These are phyloP conservation scores for Pelosia muscerda DNA, from an alignment of 2,888 invertebrate species.

Conservation along the genomic window DNA sequence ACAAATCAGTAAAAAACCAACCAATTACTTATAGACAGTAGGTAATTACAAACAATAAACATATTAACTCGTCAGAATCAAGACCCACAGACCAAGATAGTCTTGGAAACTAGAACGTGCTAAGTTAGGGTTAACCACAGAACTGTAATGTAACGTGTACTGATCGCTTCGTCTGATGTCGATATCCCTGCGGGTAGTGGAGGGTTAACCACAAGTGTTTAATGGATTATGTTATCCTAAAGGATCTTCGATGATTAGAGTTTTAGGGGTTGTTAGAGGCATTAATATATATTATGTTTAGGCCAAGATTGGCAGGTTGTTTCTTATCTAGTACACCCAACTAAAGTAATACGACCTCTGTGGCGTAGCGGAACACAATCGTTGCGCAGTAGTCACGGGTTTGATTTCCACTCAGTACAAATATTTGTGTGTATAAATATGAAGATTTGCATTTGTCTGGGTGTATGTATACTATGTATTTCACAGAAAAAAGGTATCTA, in stretches of 20 bases:
- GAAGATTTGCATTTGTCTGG: too few species aligned
- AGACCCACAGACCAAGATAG: not conserved
- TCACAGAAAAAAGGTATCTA: too few species aligned
- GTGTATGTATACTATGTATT: too few species aligned
- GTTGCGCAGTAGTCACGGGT: too few species aligned
- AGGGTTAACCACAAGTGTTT: not conserved
- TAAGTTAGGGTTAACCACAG: not conserved
- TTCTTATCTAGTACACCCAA: too few species aligned
- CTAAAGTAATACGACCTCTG: too few species aligned
- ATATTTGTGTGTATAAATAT: too few species aligned
- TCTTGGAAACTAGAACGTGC: not conserved
- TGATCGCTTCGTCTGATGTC: not conserved
- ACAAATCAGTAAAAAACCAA: not conserved
- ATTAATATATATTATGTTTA: too few species aligned
- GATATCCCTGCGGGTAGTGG: not conserved
- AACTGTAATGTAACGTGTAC: conserved; percentile 2
- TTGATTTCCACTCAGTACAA: too few species aligned
- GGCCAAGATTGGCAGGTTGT: too few species aligned
- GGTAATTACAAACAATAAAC: accelerated
- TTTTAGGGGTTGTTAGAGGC: too few species aligned
- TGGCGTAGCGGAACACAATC: too few species aligned
- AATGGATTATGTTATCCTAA: not conserved
- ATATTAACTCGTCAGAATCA: not conserved
- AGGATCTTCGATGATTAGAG: not conserved
- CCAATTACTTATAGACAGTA: conserved; percentile 4